phyloP scores from a whole-genome alignment of 1,140 invertebrate genomes.

The Ostrea denselamellosa region DNA sequence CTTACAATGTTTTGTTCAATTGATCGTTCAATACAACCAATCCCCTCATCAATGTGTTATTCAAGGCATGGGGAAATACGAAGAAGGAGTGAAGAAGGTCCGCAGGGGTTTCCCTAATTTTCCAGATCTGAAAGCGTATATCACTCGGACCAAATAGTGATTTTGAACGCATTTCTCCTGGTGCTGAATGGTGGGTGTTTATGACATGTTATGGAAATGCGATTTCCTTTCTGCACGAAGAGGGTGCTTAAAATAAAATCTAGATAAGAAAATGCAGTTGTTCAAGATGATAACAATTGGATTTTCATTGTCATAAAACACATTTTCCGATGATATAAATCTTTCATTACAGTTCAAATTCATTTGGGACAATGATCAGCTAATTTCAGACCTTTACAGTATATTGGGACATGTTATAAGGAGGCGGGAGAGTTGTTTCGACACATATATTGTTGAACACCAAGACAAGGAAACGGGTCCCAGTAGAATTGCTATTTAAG shows the following conservation, averaged over 20 bases:
- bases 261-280: no score
- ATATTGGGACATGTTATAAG: no score
- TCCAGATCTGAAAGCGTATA: not conserved
- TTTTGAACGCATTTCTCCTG: not conserved
- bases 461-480: no score
- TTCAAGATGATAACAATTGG: no score
- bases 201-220: not conserved
- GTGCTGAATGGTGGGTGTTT: not conserved
- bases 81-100: not conserved
- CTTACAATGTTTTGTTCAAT: not conserved
- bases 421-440: no score
- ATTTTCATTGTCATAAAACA: no score
- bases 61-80: not conserved
- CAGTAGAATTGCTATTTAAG: no score
- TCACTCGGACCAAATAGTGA: not conserved
- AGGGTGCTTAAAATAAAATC: not conserved
- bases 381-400: no score
- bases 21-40: not conserved
- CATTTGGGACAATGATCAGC: no score
- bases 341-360: no score
- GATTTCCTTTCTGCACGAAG: not conserved
- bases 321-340: no score
- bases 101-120: not conserved
- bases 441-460: no score
- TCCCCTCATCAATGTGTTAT: not conserved